Percentiles rank a stretch among this genome's conserved stretches.
Conservation (phyloP, 2,888 invertebrate genomes). For the Cephonodes hylas region DNA sequence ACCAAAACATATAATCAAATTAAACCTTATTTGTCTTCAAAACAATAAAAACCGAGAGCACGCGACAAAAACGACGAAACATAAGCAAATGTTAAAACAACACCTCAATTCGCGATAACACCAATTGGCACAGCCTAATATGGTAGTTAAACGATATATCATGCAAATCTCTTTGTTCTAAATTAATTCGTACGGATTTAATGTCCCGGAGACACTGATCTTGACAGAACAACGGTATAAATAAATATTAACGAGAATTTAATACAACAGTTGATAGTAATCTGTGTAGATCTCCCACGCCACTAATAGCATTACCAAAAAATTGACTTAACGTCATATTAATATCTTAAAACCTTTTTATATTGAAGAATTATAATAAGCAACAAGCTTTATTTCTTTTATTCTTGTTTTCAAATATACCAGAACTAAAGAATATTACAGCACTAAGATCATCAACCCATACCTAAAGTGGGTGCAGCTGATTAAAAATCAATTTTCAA, state of each 20-base stretch:
- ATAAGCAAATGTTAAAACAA: constrained; percentile 1
- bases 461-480: too few species aligned
- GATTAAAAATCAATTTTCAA: too few species aligned
- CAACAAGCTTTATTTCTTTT: neutral
- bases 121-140: neutral
- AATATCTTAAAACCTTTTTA: neutral
- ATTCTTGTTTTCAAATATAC: neutral
- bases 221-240: neutral
- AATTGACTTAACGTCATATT: neutral
- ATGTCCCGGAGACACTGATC: neutral
- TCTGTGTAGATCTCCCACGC: neutral
- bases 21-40: neutral
- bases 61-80: neutral
- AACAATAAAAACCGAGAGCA: neutral
- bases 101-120: neutral
- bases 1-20: neutral
- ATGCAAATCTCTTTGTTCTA: neutral
- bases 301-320: neutral
- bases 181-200: constrained; percentile 1
- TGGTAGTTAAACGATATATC: neutral
- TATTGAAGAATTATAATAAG: neutral
- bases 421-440: too few species aligned
- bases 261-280: neutral
- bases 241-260: neutral
- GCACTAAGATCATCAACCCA: too few species aligned